A percentile compares a stretch with the other conserved stretches of the same genome.
Evolutionary conservation across 2,888 invertebrate genomes (phyloP).

Genomic region (Melanophora roralis): DNA sequence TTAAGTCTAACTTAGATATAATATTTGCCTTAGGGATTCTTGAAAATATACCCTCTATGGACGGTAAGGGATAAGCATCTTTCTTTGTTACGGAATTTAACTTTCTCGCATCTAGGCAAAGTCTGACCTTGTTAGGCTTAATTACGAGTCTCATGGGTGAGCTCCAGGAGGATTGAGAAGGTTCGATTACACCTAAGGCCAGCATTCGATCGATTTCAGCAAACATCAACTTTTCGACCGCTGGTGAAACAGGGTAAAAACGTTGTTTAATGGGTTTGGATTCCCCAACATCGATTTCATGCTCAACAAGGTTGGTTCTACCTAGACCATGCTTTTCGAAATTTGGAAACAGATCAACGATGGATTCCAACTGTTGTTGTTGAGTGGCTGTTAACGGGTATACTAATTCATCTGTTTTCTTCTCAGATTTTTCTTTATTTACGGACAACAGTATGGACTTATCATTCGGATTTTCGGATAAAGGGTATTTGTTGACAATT

Average conservation of each 20-base stretch:
- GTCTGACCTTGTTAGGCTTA: constrained; percentile 39
- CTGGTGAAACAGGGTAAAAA: constrained; percentile 25
- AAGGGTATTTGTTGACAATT: neutral
- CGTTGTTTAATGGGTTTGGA: constrained; percentile 25
- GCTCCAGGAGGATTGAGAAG: constrained; percentile 67
- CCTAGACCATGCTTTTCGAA: constrained; percentile 18
- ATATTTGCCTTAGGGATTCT: constrained; percentile 36
- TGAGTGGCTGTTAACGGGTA: constrained; percentile 17
- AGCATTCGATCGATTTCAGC: constrained; percentile 66
- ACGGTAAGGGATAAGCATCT: constrained; percentile 40
- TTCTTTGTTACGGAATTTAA: constrained; percentile 34
- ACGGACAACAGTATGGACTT: neutral
- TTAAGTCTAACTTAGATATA: constrained; percentile 40
- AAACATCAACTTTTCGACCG: constrained; percentile 6
- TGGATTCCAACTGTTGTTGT: neutral
- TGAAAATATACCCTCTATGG: constrained; percentile 43
- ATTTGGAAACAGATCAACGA: constrained; percentile 13
- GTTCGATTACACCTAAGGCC: constrained; percentile 66
- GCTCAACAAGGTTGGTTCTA: constrained; percentile 33
- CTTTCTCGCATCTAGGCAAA: constrained; percentile 47
- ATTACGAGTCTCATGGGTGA: constrained; percentile 61
- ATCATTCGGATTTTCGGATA: neutral
- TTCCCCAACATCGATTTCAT: constrained; percentile 49
- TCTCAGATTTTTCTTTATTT: neutral
- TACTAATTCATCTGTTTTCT: neutral